Percentiles rank a stretch among this genome's conserved stretches.
These are phyloP conservation scores for Eristalinus aeneus DNA, from an alignment of 2,888 invertebrate genomes.

Conservation along the genomic window DNA sequence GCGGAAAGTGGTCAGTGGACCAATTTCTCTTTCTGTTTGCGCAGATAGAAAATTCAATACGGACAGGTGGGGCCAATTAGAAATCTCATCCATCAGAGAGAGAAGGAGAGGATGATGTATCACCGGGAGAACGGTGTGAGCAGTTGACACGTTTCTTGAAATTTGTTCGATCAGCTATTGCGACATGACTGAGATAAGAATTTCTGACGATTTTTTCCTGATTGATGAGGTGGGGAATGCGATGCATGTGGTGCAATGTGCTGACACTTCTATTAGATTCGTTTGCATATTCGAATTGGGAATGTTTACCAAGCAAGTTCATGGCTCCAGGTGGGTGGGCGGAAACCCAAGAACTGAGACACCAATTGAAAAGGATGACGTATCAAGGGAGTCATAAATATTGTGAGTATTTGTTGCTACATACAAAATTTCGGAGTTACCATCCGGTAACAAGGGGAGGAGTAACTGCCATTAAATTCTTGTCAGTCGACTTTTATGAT, in stretches of 20 bases:
- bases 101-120: slow-evolving; percentile 30
- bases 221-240: background rate
- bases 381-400: too few species aligned
- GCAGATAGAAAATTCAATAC: slow-evolving; percentile 59
- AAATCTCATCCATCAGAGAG: slow-evolving; percentile 54
- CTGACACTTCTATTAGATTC: background rate
- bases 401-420: too few species aligned
- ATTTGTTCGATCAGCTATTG: background rate
- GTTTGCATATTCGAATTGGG: background rate
- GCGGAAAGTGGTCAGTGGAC: slow-evolving; percentile 62
- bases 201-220: background rate
- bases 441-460: too few species aligned
- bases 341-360: background rate
- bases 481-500: too few species aligned
- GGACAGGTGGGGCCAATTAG: slow-evolving; percentile 35
- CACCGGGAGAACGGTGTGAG: slow-evolving; percentile 16
- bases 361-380: background rate
- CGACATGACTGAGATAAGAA: background rate
- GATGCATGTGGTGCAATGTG: background rate
- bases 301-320: background rate
- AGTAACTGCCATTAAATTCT: too few species aligned
- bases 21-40: slow-evolving; percentile 70
- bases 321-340: background rate
- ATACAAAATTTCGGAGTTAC: too few species aligned
- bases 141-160: slow-evolving; percentile 25